Conservation (phyloP, 2,113 vertebrate species). For the Larimichthys crocea region DNA sequence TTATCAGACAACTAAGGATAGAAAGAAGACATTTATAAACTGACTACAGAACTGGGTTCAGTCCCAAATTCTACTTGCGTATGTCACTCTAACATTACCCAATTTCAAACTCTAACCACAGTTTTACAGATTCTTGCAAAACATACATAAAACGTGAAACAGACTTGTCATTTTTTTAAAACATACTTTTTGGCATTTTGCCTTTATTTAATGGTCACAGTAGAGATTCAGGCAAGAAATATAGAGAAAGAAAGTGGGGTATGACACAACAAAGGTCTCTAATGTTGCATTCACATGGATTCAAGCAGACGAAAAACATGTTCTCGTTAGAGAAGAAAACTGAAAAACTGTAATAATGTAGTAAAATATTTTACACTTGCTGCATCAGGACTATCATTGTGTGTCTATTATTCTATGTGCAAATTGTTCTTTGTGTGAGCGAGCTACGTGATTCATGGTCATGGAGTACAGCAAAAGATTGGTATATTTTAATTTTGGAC, state of each 20-base stretch:
- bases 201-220: not conserved
- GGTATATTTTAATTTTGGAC: too few relatives aligned
- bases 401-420: too few relatives aligned
- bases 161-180: not conserved
- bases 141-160: slow-evolving; percentile 4
- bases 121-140: not conserved
- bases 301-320: too few relatives aligned
- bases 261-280: not conserved
- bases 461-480: too few relatives aligned
- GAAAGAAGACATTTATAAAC: not conserved
- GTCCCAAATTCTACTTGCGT: not conserved
- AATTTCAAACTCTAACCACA: not conserved
- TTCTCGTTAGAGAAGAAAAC: too few relatives aligned
- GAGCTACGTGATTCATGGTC: too few relatives aligned
- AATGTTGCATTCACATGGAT: too few relatives aligned
- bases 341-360: too few relatives aligned
- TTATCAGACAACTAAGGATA: not conserved
- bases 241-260: not conserved
- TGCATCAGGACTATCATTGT: too few relatives aligned
- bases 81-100: not conserved
- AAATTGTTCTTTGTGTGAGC: too few relatives aligned
- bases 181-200: not conserved
- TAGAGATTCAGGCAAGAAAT: not conserved
- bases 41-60: not conserved
- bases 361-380: too few relatives aligned